Evolutionary conservation across 2,888 invertebrate species (phyloP), one percentile per base, ranked within the genome.

Genomic region (Cyrtodaria siliqua): DNA sequence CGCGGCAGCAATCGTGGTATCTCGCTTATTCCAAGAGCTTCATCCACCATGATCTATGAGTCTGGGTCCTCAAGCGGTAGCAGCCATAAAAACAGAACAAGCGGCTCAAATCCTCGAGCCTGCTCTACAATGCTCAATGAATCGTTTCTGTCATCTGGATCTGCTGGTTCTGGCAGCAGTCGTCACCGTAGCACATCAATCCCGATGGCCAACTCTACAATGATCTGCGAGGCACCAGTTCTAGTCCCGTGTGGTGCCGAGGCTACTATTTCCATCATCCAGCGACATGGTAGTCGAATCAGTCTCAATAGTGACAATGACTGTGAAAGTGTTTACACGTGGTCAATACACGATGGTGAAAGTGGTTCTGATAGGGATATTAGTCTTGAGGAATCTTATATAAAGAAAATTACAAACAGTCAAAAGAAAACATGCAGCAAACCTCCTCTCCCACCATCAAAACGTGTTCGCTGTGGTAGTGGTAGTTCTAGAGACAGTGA

Each of bases 11-110:
- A 75, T 52, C 71, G 78, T 26, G 72, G 82, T 26, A 79, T 72
- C 47, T 82, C 80, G 62, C 85, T 85, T 26, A 80, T 86, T 33
- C 88, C 88, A 14, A 71, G 84, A 23, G 88, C 88, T 20, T 89
- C 88, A 4, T 89, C 90, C 3, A 89, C 88, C 26, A 74, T 88
- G 79, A 87, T 88, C 50, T 78, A 78, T 24, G 86, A 87, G n/a
- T 80, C 86, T 14, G 78, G 72, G n/a, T 84, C 86, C 14, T 82
- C 78, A 42, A 81, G 79, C 44, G 71, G 83, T 42, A 85, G 85
- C 55, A 75, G 75, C 26, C 72, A 72, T 61, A 81, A 79, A 26
- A 81, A 70, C 49, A 50, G 72, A 33, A 74, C 74, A 3, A 47
- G 50, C 14, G 77, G 71, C 2, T 78, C 78, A 6, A 75, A 75